phyloP scores from a whole-genome alignment of 2,888 invertebrate genomes.

The Silvanus unidentatus region DNA sequence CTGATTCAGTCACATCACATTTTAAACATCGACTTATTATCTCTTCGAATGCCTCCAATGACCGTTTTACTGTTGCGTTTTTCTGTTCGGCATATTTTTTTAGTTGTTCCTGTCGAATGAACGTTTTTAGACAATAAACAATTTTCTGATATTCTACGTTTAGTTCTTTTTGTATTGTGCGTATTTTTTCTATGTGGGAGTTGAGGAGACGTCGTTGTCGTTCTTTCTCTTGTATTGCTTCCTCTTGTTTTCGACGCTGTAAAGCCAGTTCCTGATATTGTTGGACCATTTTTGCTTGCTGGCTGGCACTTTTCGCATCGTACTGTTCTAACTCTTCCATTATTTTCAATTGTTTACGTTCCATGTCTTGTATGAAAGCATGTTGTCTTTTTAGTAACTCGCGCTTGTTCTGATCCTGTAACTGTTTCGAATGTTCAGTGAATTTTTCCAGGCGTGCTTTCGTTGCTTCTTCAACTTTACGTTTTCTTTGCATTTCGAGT shows the following conservation, averaged over 20 bases:
- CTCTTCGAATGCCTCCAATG: conserved; percentile 37
- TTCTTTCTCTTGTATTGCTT: conserved; percentile 45
- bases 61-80: neutral
- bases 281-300: conserved; percentile 51
- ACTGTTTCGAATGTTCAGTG: conserved; percentile 35
- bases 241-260: conserved; percentile 48
- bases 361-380: conserved; percentile 41
- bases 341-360: conserved; percentile 48
- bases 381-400: conserved; percentile 39
- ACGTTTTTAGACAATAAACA: neutral
- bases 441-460: conserved; percentile 39
- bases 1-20: conserved; percentile 48
- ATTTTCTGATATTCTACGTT: conserved; percentile 50
- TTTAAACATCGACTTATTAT: conserved; percentile 48
- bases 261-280: conserved; percentile 41
- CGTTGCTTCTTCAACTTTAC: conserved; percentile 38
- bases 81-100: conserved; percentile 44
- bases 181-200: conserved; percentile 49
- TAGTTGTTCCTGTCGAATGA: conserved; percentile 39
- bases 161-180: conserved; percentile 54
- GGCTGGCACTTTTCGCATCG: conserved; percentile 51
- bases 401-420: conserved; percentile 25
- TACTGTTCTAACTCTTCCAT: conserved; percentile 48
- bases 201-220: conserved; percentile 27
- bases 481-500: conserved; percentile 30